phyloP scores from a whole-genome alignment of 53 echinoderm and acorn worm species.

The Stichopus horrens region DNA sequence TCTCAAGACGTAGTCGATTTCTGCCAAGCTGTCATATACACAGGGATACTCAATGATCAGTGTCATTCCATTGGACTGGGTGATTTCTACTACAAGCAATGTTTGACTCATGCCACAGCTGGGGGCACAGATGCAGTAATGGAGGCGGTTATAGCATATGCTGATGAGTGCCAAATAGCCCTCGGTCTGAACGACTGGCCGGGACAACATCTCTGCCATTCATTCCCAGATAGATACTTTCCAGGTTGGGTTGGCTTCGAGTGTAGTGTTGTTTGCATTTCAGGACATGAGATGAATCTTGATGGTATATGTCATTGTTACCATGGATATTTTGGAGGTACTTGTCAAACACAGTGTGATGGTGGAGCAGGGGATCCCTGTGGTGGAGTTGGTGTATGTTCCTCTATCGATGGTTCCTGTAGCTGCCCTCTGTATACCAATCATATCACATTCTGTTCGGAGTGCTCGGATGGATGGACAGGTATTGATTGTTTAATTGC shows the following conservation, averaged over 20 bases:
- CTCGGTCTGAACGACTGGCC: conserved; percentile 43
- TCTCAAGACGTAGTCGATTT: conserved; percentile 30
- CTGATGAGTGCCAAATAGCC: conserved; percentile 64
- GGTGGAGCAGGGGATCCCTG: conserved; percentile 69
- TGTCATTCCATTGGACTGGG: conserved; percentile 42
- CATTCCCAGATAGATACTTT: conserved; percentile 65
- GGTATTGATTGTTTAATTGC: conserved; percentile 70
- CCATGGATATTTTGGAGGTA: conserved; percentile 69
- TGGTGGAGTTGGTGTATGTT: conserved; percentile 70
- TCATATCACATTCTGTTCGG: conserved; percentile 53
- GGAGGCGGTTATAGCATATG: conserved; percentile 74
- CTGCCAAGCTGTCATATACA: conserved; percentile 53
- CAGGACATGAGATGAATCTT: conserved; percentile 51
- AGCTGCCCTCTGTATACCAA: conserved; percentile 64
- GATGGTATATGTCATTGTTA: conserved; percentile 62
- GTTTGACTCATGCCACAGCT: conserved; percentile 58
- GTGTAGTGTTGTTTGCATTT: conserved; percentile 64
- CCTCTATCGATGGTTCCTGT: conserved; percentile 58
- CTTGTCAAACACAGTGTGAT: conserved; percentile 63
- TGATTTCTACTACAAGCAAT: conserved; percentile 68
- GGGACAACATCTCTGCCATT: conserved; percentile 62
- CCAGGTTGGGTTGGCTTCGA: conserved; percentile 74
- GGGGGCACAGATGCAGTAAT: conserved; percentile 47
- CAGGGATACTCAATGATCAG: conserved; percentile 4
- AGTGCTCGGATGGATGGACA: conserved; percentile 67